Conservation (phyloP, 2,888 invertebrate species). For the Ichneumon xanthorius region DNA sequence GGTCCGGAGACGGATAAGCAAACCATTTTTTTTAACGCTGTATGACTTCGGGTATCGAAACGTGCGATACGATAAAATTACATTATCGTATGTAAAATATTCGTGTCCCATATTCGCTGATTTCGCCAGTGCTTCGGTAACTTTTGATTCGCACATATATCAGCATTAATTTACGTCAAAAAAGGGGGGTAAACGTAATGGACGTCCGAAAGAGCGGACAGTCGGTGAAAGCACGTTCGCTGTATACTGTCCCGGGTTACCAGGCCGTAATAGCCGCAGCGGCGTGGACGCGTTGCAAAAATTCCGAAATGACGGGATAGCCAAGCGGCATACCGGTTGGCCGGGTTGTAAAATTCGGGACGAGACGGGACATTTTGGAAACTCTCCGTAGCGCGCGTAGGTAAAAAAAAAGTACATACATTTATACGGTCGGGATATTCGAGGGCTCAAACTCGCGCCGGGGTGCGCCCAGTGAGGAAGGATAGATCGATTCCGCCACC, state of each 20-base stretch:
- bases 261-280: no score
- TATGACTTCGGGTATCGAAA: neutral
- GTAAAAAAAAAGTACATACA: neutral
- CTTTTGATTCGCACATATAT: neutral
- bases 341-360: conserved; percentile 4
- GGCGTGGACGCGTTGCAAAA: neutral
- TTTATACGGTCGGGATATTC: neutral
- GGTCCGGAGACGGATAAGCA: neutral
- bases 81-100: neutral
- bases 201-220: neutral
- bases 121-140: neutral
- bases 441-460: conserved; percentile 42
- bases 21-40: neutral
- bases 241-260: neutral
- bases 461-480: conserved; percentile 14
- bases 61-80: neutral
- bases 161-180: conserved; percentile 10
- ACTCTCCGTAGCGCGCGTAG: neutral
- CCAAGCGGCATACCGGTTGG: neutral
- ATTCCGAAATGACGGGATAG: neutral
- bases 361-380: conserved; percentile 1
- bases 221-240: neutral
- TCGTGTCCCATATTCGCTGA: neutral
- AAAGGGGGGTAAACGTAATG: neutral
- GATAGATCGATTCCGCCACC: conserved; percentile 66